Evolutionary conservation across 2,888 invertebrate species (phyloP), one percentile per base, ranked within the genome.

Genomic region (Anarsia innoxiella): DNA sequence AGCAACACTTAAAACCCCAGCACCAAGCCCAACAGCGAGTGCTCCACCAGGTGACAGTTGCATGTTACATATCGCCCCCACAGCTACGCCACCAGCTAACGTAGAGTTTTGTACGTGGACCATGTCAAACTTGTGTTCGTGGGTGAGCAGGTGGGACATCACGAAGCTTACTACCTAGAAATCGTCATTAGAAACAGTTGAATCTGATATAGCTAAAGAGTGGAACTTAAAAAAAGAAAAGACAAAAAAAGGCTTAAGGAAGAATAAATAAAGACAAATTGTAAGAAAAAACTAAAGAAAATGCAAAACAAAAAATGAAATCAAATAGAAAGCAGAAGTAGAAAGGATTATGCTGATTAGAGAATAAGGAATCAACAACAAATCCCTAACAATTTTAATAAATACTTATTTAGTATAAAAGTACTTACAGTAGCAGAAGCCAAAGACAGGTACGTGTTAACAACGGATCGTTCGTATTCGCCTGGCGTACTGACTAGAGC

Each of bases 81-180:
- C 90, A 0, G 95, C 97, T 10, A 97, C 97, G 1, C 96, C 96
- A 12, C 97, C 96, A 36, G 97, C 96, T 32, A 97, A 72, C 0
- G 96, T 96, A 2, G 97, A 93, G 80, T 97, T 97, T 80, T 97
- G 97, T 36, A 97, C 86, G 77, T 97, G 97, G 2, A 95, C 94
- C 94, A 96, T 95, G 69, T 93, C 93, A 56, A 95, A 91, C n/a
- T n/a, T n/a, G n/a, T n/a, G n/a, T n/a, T n/a, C n/a, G 2, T 75
- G 51, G 58, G 89, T 91, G 29, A 94, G 87, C 41, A 93, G 73
- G 16, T 93, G 89, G 0, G 97, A 97, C 27, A 94, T 65, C 23
- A 93, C 90, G 71, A 96, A 98, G 2, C 96, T 89, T 34, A 92
- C 90, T 8, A 97, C 91, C 83, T 84, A 49, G 1, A 31, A 19